Evolutionary conservation across 2,888 invertebrate genomes (phyloP).

Genomic region (Diplazon laetatorius): DNA sequence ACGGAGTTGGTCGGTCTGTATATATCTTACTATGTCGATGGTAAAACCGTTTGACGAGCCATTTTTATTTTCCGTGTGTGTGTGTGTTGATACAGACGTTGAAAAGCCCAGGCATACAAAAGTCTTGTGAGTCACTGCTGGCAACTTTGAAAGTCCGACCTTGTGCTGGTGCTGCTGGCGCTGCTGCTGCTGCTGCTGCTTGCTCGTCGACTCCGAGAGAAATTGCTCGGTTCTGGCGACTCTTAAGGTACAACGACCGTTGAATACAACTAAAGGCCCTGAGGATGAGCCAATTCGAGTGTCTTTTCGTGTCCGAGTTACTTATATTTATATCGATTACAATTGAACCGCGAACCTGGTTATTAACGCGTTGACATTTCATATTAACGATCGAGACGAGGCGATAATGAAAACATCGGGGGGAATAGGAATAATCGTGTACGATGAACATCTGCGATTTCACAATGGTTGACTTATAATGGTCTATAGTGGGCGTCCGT

Average conservation of each 20-base stretch:
- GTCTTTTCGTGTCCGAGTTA: background rate
- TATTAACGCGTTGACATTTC: background rate
- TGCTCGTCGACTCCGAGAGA: conserved; percentile 55
- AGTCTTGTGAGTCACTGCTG: conserved; percentile 15
- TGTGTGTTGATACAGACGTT: no score
- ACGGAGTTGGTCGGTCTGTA: no score
- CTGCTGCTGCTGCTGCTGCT: no score
- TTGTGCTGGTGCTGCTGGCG: conserved; percentile 28
- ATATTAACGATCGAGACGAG: conserved; percentile 41
- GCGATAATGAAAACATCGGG: conserved; percentile 28
- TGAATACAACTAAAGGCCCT: conserved; percentile 42
- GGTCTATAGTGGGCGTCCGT: conserved; percentile 27
- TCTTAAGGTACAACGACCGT: conserved; percentile 48
- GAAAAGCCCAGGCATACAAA: no score
- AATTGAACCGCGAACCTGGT: background rate
- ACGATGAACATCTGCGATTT: conserved; percentile 53
- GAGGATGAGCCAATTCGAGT: conserved; percentile 12
- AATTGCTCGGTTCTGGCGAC: conserved; percentile 43
- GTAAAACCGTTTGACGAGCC: no score
- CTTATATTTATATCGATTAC: background rate
- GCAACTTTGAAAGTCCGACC: conserved; percentile 61
- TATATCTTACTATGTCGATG: no score
- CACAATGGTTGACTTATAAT: conserved; percentile 39
- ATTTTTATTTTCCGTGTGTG: conserved; percentile 1
- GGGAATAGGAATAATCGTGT: conserved; percentile 57